A percentile compares a stretch with the other conserved stretches of the same genome.
These are phyloP conservation scores for Laterallus jamaicensis DNA, from an alignment of 2,113 vertebrate genomes.

Conservation along the genomic window DNA sequence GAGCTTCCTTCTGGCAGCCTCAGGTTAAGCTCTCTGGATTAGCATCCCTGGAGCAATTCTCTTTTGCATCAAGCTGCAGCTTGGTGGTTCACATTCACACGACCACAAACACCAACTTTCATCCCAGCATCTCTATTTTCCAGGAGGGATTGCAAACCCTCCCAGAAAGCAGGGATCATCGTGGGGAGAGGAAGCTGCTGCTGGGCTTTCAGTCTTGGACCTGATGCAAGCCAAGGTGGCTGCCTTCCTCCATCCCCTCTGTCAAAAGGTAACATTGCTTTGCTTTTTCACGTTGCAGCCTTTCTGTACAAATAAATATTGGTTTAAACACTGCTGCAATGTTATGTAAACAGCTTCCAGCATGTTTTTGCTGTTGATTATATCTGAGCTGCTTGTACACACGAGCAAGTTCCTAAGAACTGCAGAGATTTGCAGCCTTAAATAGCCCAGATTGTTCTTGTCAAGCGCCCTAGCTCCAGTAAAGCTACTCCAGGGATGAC, in stretches of 20 bases:
- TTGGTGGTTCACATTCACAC: not conserved
- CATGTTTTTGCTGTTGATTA: not conserved
- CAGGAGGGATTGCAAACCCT: not conserved
- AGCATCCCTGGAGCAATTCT: fast-evolving
- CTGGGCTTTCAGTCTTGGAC: not conserved
- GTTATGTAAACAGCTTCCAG: slow-evolving; percentile 4
- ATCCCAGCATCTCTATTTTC: not conserved
- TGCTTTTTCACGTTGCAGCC: not conserved
- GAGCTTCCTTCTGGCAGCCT: not conserved
- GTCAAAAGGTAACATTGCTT: not conserved
- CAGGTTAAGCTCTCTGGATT: not conserved
- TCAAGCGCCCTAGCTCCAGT: not conserved
- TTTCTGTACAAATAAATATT: not conserved
- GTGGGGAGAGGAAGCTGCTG: not conserved
- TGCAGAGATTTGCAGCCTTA: not conserved
- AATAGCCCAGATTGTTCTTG: not conserved
- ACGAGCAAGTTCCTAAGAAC: not conserved
- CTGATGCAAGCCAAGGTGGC: fast-evolving
- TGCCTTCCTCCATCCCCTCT: not conserved
- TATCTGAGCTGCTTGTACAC: not conserved
- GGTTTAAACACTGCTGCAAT: not conserved
- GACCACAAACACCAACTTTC: not conserved
- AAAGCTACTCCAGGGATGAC: not conserved
- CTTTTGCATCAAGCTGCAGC: not conserved
- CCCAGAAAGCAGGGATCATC: fast-evolving